Percentiles rank a stretch among this genome's conserved stretches.
Conservation (phyloP, 2,888 invertebrate species). For the Malthinus flaveolus region DNA sequence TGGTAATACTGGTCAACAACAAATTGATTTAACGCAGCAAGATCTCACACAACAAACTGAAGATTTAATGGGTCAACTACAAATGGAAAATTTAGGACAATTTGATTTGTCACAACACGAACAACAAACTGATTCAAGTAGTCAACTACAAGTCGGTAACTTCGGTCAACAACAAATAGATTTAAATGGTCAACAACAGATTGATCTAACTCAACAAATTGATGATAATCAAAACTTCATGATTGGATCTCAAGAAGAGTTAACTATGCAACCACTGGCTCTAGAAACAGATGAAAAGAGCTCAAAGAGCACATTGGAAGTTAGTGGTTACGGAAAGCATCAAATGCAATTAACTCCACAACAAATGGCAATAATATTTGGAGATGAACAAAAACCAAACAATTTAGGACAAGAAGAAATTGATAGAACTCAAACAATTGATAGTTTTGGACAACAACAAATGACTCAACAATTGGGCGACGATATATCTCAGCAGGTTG, state of each 20-base stretch:
- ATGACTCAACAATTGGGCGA: slow-evolving; percentile 31
- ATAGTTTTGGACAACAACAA: slow-evolving; percentile 22
- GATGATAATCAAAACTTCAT: slow-evolving; percentile 11
- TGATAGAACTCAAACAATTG: too few relatives aligned
- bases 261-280: background rate
- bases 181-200: slow-evolving; percentile 28
- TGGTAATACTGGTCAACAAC: slow-evolving; percentile 7
- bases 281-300: background rate
- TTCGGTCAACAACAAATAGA: slow-evolving; percentile 23
- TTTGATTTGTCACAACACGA: too few relatives aligned
- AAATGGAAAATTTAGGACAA: slow-evolving; percentile 5
- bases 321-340: background rate
- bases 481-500: too few relatives aligned
- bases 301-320: background rate
- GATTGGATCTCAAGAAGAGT: background rate
- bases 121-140: background rate
- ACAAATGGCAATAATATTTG: background rate
- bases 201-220: slow-evolving; percentile 3
- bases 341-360: background rate
- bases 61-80: slow-evolving; percentile 2
- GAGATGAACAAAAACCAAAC: background rate
- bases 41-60: slow-evolving; percentile 30
- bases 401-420: too few relatives aligned
- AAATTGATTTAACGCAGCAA: slow-evolving; percentile 26
- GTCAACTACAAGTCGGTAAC: slow-evolving; percentile 31